phyloP scores from a whole-genome alignment of 2,888 invertebrate species.

The Cancer borealis region DNA sequence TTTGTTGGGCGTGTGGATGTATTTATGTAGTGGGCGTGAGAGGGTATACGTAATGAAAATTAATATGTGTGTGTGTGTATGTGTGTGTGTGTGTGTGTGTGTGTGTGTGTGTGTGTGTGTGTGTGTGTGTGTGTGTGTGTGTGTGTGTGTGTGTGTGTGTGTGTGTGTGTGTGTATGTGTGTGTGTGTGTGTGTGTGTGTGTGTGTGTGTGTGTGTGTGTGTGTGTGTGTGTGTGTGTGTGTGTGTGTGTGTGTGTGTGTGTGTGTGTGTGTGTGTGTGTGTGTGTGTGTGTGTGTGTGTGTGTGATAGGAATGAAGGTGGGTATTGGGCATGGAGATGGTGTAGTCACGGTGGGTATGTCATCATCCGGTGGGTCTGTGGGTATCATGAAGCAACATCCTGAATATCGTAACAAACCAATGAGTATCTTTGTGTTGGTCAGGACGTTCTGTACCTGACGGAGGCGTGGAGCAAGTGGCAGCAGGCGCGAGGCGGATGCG shows the following conservation, averaged over 20 bases:
- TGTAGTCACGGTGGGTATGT: too few relatives aligned
- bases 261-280: too few relatives aligned
- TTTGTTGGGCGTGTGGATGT: neutral
- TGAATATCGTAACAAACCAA: neutral
- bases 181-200: too few relatives aligned
- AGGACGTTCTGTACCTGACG: slow-evolving; percentile 65
- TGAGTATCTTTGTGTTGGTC: neutral
- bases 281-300: too few relatives aligned
- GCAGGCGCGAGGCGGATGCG: slow-evolving; percentile 8
- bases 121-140: neutral
- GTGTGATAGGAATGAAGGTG: neutral
- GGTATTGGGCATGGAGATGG: too few relatives aligned
- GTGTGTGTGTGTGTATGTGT: too few relatives aligned
- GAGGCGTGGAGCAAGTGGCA: slow-evolving; percentile 66
- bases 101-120: slow-evolving; percentile 30
- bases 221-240: neutral
- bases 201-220: neutral
- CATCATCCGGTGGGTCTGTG: neutral
- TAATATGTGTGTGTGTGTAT: neutral
- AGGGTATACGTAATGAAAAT: too few relatives aligned
- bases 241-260: too few relatives aligned
- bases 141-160: too few relatives aligned
- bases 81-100: slow-evolving; percentile 48
- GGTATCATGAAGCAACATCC: neutral
- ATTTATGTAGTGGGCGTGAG: too few relatives aligned